phyloP scores from a whole-genome alignment of 2,113 vertebrate species.

The Ursus arctos region DNA sequence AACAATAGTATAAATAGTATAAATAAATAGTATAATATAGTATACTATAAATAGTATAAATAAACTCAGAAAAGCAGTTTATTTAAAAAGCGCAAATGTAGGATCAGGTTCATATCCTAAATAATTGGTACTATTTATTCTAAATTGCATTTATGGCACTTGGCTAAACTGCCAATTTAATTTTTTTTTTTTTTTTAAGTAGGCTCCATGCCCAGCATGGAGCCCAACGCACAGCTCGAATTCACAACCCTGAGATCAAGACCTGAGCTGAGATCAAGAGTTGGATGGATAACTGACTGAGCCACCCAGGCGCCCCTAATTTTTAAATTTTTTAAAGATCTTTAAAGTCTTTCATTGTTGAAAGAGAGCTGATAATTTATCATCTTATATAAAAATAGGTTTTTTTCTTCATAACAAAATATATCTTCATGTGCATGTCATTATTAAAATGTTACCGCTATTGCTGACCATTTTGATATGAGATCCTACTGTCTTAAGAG shows the following conservation, averaged over 20 bases:
- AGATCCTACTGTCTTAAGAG: background rate
- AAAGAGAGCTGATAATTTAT: background rate
- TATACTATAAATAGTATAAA: background rate
- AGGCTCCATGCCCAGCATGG: background rate
- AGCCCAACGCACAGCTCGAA: background rate
- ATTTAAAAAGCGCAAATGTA: background rate
- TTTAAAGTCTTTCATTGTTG: background rate
- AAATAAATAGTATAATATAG: no score
- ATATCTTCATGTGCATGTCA: background rate
- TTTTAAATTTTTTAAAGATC: background rate
- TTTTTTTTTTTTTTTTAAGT: background rate
- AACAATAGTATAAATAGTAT: background rate
- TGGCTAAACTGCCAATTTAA: background rate
- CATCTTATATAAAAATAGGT: background rate
- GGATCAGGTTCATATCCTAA: background rate
- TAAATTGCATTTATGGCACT: background rate
- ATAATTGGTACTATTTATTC: slow-evolving; percentile 3
- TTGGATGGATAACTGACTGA: no score
- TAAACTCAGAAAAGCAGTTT: background rate
- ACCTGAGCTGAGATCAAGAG: no score
- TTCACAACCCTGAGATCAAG: no score
- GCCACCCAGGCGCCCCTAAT: background rate
- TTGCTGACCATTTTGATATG: background rate
- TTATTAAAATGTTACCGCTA: slow-evolving; percentile 32
- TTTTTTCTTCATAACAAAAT: slow-evolving; percentile 11